Evolutionary conservation across 2,113 vertebrate species (phyloP), one percentile per base, ranked within the genome.

Genomic region (Fulmarus glacialis): DNA sequence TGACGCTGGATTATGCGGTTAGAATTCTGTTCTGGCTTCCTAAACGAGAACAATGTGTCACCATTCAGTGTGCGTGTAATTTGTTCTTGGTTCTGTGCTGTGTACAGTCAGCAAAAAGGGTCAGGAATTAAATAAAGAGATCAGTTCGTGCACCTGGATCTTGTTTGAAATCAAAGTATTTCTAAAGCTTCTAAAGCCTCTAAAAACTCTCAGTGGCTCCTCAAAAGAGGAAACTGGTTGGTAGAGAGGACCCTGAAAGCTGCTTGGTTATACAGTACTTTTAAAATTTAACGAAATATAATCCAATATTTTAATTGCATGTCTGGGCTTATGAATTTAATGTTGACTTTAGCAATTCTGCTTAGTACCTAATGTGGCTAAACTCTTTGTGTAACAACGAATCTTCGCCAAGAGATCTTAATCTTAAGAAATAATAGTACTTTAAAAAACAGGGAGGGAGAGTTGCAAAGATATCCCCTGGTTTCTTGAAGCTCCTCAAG

Each of bases 201-300:
- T 80, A 3, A 82, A 89, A 90, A 38, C 63, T 77, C 58, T 40
- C 66, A 24, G 45, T 0, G 0, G 22, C 45, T 88, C 32, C 85
- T 90, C 42, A 38, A 3, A 70, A 79, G 64, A 36, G 43, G 40
- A 52, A 17, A 10, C 17, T 70, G 19, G 3, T 59, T 93, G 68
- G 52, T 70, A 80, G 55, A 56, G 8, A 30, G 47, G 38, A 66
- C 59, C 26, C 63, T 63, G 72, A 52, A 89, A 91, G 43, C 63
- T 42, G 15, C 47, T 74, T 73, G n/a, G 52, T 83, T 91, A 36
- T 34, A 58, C 30, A 71, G 59, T 59, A 26, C 55, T 80, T 36
- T 78, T 94, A 82, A 93, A 90, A 58, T 66, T 26, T 87, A 92
- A 88, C 75, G 34, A 90, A 85, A 90, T 77, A 30, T 48, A 92